Percentiles rank a stretch among this genome's conserved stretches.
Evolutionary conservation across 2,797 vertebrate genomes (phyloP).

Genomic region (Ptychobarbus kaznakovi): DNA sequence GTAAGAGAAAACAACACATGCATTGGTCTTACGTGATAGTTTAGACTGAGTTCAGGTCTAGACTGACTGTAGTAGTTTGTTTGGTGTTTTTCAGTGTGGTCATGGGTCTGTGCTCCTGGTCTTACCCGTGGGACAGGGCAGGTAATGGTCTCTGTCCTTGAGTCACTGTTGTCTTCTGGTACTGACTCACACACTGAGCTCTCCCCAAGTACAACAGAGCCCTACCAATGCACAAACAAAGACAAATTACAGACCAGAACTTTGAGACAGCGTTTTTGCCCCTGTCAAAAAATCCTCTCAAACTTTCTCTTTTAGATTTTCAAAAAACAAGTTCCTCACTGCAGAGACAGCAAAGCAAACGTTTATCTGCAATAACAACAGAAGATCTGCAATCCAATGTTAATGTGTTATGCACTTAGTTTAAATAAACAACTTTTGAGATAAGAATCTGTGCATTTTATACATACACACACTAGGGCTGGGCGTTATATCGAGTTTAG

Average conservation of each 20-base stretch:
- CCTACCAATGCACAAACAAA: conserved; percentile 71
- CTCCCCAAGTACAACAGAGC: conserved; percentile 79
- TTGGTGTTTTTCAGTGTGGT: neutral
- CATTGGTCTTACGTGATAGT: neutral
- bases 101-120: neutral
- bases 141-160: conserved; percentile 72
- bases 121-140: conserved; percentile 60
- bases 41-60: neutral
- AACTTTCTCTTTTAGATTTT: neutral
- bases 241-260: conserved; percentile 16
- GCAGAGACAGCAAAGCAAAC: neutral
- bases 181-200: conserved; percentile 67
- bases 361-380: neutral
- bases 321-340: neutral
- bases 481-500: too few relatives aligned
- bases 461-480: too few relatives aligned
- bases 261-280: neutral
- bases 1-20: neutral
- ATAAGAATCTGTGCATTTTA: neutral
- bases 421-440: neutral
- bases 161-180: conserved; percentile 68
- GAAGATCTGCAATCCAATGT: neutral
- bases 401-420: neutral
- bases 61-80: neutral
- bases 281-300: neutral